These are phyloP conservation scores for Tyrannus savana DNA, from an alignment of 2,113 vertebrate genomes.

Conservation along the genomic window DNA sequence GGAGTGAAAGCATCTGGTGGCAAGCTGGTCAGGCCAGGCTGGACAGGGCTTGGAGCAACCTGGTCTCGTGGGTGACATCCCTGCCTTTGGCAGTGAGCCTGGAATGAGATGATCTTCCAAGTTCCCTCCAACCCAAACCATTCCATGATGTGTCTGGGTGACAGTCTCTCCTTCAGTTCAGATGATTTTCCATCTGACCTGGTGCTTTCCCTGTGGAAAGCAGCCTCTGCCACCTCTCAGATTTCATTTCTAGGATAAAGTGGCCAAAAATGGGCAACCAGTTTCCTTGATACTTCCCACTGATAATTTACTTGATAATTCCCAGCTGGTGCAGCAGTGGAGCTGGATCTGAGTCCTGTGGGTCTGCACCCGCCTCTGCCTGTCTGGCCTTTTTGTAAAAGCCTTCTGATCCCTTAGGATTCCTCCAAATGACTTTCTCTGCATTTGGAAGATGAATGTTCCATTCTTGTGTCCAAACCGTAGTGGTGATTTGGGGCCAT, in stretches of 20 bases:
- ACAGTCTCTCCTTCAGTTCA: neutral
- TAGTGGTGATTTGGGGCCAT: neutral
- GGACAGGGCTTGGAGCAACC: neutral
- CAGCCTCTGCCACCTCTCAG: neutral
- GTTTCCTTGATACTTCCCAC: rapidly evolving
- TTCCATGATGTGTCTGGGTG: neutral
- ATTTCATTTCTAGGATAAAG: neutral
- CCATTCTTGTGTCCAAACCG: neutral
- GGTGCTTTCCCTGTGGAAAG: neutral
- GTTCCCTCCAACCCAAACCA: neutral
- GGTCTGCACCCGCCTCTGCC: neutral
- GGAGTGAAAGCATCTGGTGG: neutral
- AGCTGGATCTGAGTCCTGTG: rapidly evolving
- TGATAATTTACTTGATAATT: neutral
- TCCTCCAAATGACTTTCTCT: neutral
- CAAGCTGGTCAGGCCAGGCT: neutral
- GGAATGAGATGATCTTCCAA: neutral
- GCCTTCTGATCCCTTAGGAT: neutral
- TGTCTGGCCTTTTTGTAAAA: neutral
- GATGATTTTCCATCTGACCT: neutral
- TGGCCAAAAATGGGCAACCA: neutral
- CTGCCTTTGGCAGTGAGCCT: neutral
- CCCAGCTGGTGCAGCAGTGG: neutral
- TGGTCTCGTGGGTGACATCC: neutral
- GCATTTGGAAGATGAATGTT: too few species aligned